Base-by-base conservation (phyloP, 2,888 invertebrate genomes). In the Bombylius discolor region DNA sequence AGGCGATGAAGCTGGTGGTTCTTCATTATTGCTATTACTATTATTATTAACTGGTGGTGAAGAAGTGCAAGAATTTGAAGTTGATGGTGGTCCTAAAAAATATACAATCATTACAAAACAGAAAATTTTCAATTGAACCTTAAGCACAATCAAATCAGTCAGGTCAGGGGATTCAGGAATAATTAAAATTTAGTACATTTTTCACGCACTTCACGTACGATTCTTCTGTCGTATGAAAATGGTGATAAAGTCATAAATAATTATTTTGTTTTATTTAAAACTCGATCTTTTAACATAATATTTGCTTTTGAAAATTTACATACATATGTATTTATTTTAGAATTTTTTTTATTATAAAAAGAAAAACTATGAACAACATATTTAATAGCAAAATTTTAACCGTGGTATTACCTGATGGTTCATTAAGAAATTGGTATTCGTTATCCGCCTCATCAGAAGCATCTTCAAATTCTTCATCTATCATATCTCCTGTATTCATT, bases 391-490 rank as follows among this genome's bases (percentile, higher is more conserved):
- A 39, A 9, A 39, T 39, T 7, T 9, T 9, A 4, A 39, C 7
- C 3, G 39, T 39, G 39, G 11, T 9, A 39, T 7, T 58, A 60
- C 61, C 57, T 50, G 61, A 68, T 51, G 77, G 75, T 63, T 79
- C 78, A 53, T 78, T 78, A 56, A 76, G 71, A 61, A 77, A 73
- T 60, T 80, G 59, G 47, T 56, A 62, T 31, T 81, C 86, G 70
- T 85, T 85, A 64, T 84, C 84, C 65, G 85, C 86, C 59, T 85
- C 81, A 67, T 87, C 86, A 47, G 85, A 85, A 61, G 81, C 84
- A 68, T 86, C 86, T 62, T 83, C 84, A 66, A 85, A 78, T 73
- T 87, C 87, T 77, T 85, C 82, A 70, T 86, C 83, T 71, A 79
- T 70, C 61, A 76, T 75, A 62, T 78, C 78, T 65, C 78, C 78